Percentiles rank a stretch among this genome's conserved stretches.
phyloP scores from a whole-genome alignment of 2,113 vertebrate genomes.

The Uropsilus gracilis region DNA sequence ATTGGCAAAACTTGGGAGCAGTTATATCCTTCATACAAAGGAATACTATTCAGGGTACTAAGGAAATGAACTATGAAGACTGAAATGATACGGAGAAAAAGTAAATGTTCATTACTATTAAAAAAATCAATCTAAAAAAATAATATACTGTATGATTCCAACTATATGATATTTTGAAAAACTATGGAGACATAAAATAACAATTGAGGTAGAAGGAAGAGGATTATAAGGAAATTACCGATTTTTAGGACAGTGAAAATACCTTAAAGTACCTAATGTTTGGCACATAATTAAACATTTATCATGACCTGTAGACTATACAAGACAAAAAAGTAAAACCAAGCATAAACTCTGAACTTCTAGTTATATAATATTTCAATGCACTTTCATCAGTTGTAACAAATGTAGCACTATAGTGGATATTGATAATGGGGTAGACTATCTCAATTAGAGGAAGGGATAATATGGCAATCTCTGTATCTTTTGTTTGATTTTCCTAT shows the following conservation, averaged over 20 bases:
- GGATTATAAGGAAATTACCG: neutral
- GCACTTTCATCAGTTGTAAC: neutral
- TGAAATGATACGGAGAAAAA: neutral
- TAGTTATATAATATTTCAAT: neutral
- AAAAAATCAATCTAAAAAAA: no score
- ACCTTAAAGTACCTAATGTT: neutral
- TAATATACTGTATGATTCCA: no score
- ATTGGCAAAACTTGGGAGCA: neutral
- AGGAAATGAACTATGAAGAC: no score
- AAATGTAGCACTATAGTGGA: neutral
- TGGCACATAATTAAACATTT: neutral
- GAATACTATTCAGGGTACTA: no score
- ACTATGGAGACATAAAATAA: neutral
- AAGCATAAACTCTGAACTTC: neutral
- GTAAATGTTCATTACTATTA: no score
- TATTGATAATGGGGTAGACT: neutral
- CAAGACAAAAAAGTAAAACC: neutral
- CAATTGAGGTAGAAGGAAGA: neutral
- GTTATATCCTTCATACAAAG: neutral
- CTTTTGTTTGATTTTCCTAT: neutral
- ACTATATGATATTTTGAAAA: neutral
- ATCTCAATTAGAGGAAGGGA: no score
- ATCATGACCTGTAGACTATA: neutral
- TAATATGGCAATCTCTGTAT: neutral
- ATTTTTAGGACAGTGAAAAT: neutral